Evolutionary conservation across 2,113 vertebrate genomes (phyloP).

Genomic region (Rhea pennata): DNA sequence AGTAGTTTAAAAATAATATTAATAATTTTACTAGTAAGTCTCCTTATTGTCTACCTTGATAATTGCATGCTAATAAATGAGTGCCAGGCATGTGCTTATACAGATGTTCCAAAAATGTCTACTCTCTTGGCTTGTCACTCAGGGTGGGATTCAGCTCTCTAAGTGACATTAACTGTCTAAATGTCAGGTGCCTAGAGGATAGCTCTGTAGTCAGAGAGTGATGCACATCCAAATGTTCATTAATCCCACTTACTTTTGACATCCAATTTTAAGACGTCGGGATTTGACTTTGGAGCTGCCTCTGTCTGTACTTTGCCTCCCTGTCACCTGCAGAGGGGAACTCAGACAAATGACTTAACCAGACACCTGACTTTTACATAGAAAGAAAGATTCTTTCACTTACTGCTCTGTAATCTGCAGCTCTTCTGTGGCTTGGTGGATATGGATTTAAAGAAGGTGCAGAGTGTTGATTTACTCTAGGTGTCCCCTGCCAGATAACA

Average conservation of each 20-base stretch:
- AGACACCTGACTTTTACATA: background rate
- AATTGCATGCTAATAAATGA: background rate
- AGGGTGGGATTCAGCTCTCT: background rate
- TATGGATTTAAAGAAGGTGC: background rate
- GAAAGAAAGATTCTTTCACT: background rate
- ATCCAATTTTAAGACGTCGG: background rate
- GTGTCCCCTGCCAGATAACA: background rate
- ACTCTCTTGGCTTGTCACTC: background rate
- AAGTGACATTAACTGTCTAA: background rate
- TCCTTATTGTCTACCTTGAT: background rate
- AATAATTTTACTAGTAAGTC: background rate
- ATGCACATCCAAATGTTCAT: background rate
- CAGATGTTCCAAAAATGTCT: background rate
- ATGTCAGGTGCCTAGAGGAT: background rate
- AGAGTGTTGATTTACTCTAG: background rate
- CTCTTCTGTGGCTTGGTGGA: background rate
- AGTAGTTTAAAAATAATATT: background rate
- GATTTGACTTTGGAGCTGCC: background rate
- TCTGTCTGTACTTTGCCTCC: background rate
- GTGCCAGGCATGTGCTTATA: background rate
- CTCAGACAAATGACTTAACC: background rate
- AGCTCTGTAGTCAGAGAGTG: background rate
- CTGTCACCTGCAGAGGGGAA: background rate
- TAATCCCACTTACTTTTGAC: background rate
- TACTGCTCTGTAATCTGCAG: background rate